Base-by-base conservation (phyloP, 2,888 invertebrate genomes). In the Coremacera marginata region DNA sequence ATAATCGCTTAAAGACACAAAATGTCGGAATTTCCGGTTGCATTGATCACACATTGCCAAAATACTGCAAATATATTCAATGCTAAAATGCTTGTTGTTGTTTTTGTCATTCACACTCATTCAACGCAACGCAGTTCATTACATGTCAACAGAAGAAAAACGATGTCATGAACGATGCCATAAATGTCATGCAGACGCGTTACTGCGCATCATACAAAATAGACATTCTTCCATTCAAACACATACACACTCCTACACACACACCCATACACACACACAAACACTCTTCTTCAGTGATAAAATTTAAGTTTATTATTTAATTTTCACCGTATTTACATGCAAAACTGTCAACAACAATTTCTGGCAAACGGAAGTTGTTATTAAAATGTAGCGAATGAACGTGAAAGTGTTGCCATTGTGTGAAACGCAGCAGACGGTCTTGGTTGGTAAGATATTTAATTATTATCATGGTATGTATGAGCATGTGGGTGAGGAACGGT, bases 351-450 rank as follows among this genome's bases (percentile, higher is more conserved):
- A 34, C 67, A 37, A 37, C 37, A 67, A 44, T 67, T 67, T 65
- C 37, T 37, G 67, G 19, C 67, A 67, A 44, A 67, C 34, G 67
- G 67, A 67, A 67, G 67, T 67, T 67, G 67, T 67, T 44, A 67
- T 67, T 67, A 31, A 65, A 67, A n/a, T 44, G 67, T 14, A 67
- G 67, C 67, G 37, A 67, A 60, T 25, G 25, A 60, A 14, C 57
- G 57, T 1, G 25, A 60, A 60, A 60, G 19, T 60, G 25, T 60
- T 60, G 57, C 57, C 22, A 60, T 14, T 60, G 25, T 27, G 19
- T 14, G 19, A 27, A 27, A 60, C 22, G 25, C 11, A 22, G 27
- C 14, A 44, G 44, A 44, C 44, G 11, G 44, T 11, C 44, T 25
- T 27, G 25, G 14, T 14, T 55, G 19, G 19, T 0, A 60, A 27